Conservation (phyloP, 2,797 vertebrate genomes). For the Sebastes hubbsi region DNA sequence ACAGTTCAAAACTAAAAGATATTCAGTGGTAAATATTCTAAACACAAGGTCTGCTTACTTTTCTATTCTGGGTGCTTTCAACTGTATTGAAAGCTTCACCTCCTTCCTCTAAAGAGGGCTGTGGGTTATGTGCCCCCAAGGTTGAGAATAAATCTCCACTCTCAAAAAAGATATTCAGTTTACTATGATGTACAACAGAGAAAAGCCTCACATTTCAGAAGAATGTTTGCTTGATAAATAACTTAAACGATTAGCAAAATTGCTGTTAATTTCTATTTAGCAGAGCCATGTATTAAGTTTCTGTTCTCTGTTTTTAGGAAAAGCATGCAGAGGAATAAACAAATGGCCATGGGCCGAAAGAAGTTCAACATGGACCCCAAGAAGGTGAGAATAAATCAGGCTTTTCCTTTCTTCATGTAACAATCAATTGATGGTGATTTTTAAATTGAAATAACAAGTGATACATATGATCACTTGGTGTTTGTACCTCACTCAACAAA, state of each 20-base stretch:
- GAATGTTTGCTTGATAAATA: not conserved
- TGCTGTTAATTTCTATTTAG: not conserved
- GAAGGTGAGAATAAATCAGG: slow-evolving; percentile 82
- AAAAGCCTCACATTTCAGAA: not conserved
- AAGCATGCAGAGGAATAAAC: slow-evolving; percentile 97
- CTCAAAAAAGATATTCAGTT: not conserved
- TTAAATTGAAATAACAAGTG: not conserved
- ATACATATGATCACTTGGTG: not conserved
- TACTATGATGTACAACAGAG: not conserved
- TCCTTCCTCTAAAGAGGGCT: not conserved
- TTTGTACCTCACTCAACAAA: not conserved
- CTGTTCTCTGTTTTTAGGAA: slow-evolving; percentile 82
- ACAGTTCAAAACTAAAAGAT: not conserved
- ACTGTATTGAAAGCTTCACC: not conserved
- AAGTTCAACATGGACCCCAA: slow-evolving; percentile 99
- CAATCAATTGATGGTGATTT: not conserved
- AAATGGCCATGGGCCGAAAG: slow-evolving; percentile 96
- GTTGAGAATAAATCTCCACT: not conserved
- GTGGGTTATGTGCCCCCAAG: not conserved
- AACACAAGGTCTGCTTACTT: not conserved
- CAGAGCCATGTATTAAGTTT: not conserved
- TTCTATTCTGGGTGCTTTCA: not conserved
- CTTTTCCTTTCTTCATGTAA: not conserved
- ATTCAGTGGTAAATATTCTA: not conserved
- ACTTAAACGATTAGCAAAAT: not conserved